A percentile compares a stretch with the other conserved stretches of the same genome.
Conservation (phyloP, 1,140 invertebrate species). For the Drosophila santomea region DNA sequence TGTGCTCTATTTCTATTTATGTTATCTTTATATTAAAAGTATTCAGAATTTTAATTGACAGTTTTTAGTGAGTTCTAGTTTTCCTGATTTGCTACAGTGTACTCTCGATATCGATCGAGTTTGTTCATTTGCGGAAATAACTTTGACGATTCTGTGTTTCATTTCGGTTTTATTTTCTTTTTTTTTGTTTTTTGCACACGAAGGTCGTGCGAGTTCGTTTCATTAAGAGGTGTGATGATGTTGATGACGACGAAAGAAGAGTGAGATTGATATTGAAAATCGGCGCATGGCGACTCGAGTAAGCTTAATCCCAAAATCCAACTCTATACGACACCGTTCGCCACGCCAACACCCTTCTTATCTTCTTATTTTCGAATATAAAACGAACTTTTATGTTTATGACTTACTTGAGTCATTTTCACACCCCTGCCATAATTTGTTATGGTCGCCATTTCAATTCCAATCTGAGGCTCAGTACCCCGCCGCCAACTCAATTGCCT, state of each 20-base stretch:
- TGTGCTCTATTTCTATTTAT: too few relatives aligned
- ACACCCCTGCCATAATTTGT: constrained; percentile 71
- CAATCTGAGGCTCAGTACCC: constrained; percentile 49
- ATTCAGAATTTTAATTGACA: too few relatives aligned
- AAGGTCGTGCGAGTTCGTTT: constrained; percentile 81
- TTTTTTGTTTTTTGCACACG: constrained; percentile 65
- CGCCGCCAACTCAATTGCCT: constrained; percentile 18
- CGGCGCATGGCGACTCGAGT: constrained; percentile 26
- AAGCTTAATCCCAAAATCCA: constrained; percentile 36
- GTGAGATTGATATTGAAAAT: constrained; percentile 36
- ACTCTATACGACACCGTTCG: constrained; percentile 9
- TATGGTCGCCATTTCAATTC: constrained; percentile 48
- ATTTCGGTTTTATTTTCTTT: constrained; percentile 44
- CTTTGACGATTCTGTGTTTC: constrained; percentile 76
- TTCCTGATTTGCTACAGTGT: constrained; percentile 29
- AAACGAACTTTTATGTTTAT: constrained; percentile 66
- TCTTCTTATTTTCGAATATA: constrained; percentile 15
- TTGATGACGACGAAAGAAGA: constrained; percentile 52
- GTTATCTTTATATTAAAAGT: too few relatives aligned
- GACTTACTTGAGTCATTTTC: constrained; percentile 73
- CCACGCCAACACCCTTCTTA: background rate
- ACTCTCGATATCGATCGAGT: constrained; percentile 68
- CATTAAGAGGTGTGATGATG: constrained; percentile 77
- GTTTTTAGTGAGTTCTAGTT: constrained; percentile 14
- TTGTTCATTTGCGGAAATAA: constrained; percentile 82